A percentile compares a stretch with the other conserved stretches of the same genome.
These are phyloP conservation scores for Iselma pallidipennis DNA, from an alignment of 2,888 invertebrate genomes.

Conservation along the genomic window DNA sequence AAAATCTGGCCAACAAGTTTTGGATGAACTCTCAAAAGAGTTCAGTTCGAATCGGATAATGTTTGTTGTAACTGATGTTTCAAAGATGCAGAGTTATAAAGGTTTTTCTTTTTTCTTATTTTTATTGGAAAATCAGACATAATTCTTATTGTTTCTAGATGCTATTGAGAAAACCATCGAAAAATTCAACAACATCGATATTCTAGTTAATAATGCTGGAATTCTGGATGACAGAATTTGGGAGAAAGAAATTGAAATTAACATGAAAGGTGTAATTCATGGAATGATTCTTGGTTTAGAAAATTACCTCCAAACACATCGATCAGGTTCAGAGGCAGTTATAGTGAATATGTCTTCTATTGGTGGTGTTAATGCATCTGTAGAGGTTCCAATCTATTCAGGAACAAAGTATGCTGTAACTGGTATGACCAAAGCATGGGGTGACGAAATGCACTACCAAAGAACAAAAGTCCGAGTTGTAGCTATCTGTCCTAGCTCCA, in stretches of 20 bases:
- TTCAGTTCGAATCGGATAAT: no score
- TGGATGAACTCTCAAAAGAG: no score
- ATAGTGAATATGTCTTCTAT: constrained; percentile 17
- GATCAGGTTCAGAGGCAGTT: constrained; percentile 6
- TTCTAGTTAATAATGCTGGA: constrained; percentile 33
- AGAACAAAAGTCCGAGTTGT: constrained; percentile 58
- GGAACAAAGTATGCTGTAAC: constrained; percentile 17
- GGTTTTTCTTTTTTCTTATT: no score
- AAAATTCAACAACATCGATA: constrained; percentile 32
- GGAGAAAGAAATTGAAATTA: constrained; percentile 67
- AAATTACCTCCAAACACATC: constrained; percentile 18
- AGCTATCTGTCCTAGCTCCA: constrained; percentile 60
- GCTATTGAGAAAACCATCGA: constrained; percentile 34
- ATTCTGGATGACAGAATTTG: constrained; percentile 68
- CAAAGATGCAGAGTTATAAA: no score
- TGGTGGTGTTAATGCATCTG: constrained; percentile 3
- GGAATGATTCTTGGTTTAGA: constrained; percentile 18
- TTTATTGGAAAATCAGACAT: no score
- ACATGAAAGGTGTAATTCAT: constrained; percentile 31
- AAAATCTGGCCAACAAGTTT: no score
- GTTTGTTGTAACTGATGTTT: no score
- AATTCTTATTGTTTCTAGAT: constrained; percentile 27
- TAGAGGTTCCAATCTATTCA: constrained; percentile 11
- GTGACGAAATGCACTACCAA: constrained; percentile 37
- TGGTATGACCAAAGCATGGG: constrained; percentile 17